phyloP scores from a whole-genome alignment of 2,113 vertebrate species.

The Phoxinus phoxinus region DNA sequence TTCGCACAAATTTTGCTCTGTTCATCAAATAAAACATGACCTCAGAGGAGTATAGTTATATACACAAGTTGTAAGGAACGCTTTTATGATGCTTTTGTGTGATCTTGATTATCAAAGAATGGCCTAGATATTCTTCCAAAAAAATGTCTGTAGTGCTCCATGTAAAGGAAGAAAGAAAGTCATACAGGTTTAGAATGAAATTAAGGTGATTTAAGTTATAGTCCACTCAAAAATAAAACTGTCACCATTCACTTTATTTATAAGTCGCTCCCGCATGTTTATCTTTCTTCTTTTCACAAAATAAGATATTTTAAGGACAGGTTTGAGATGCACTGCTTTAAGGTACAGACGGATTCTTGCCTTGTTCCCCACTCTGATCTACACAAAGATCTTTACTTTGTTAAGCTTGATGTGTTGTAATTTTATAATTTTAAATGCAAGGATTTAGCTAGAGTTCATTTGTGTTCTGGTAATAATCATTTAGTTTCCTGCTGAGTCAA shows the following conservation, averaged over 20 bases:
- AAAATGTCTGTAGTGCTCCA: not conserved
- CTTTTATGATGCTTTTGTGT: not conserved
- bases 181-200: not conserved
- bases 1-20: not conserved
- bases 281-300: not conserved
- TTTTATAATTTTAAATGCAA: not conserved
- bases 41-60: not conserved
- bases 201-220: not conserved
- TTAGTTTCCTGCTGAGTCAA: constrained; percentile 22
- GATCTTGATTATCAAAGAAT: not conserved
- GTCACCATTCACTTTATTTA: not conserved
- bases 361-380: not conserved
- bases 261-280: not conserved
- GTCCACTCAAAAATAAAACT: not conserved
- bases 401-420: not conserved
- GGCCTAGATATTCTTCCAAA: not conserved
- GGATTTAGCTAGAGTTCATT: constrained; percentile 12
- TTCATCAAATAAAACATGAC: not conserved
- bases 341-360: not conserved
- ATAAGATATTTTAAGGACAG: not conserved
- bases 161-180: not conserved
- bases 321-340: not conserved
- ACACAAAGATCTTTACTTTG: not conserved
- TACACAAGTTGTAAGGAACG: not conserved
- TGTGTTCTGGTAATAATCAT: constrained; percentile 9